Base-by-base conservation (phyloP, 2,888 invertebrate genomes). In the Papilio demoleus region DNA sequence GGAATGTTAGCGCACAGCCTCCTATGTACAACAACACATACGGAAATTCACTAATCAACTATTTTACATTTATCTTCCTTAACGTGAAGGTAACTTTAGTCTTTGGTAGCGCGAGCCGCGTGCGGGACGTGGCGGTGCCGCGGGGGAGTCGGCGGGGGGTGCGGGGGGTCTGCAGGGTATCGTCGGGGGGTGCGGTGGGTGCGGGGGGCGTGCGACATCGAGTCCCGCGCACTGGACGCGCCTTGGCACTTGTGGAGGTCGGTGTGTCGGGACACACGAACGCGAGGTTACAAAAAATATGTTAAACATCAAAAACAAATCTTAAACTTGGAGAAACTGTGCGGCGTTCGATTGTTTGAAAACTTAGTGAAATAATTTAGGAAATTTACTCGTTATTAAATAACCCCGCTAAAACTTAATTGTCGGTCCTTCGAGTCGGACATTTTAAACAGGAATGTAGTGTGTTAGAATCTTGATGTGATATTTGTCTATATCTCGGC, bases 31-130 rank as follows among this genome's bases (percentile, higher is more conserved):
- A 78, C n/a, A n/a, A n/a, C n/a, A n/a, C n/a, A n/a, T 84, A 45
- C 45, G 76, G 78, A 83, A 85, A 82, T 87, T 84, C 76, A 82
- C 88, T 88, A 89, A 84, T 81, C 76, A 73, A 72, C 86, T 90
- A 88, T 86, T 83, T 83, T 87, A 90, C 86, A 89, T 84, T 53
- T 82, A 84, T 88, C 79, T n/a, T 82, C 83, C 86, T 87, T 88
- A 88, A 81, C 81, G 83, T 86, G 88, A 90, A 88, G 92, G 91
- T 92, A 92, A 92, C 92, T 87, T 85, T 86, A 90, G 82, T 92
- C 92, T 92, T 92, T 92, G 92, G 92, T 92, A 89, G 91, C 86
- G 83, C 88, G 87, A 87, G 87, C 86, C 87, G 36, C 68, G 56
- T 38, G 47, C 19, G 63, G 63, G 64, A 47, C 81, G 83, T 76